These are phyloP conservation scores for Dicyrtoma fusca DNA, from an alignment of 2,888 invertebrate genomes.

Conservation along the genomic window DNA sequence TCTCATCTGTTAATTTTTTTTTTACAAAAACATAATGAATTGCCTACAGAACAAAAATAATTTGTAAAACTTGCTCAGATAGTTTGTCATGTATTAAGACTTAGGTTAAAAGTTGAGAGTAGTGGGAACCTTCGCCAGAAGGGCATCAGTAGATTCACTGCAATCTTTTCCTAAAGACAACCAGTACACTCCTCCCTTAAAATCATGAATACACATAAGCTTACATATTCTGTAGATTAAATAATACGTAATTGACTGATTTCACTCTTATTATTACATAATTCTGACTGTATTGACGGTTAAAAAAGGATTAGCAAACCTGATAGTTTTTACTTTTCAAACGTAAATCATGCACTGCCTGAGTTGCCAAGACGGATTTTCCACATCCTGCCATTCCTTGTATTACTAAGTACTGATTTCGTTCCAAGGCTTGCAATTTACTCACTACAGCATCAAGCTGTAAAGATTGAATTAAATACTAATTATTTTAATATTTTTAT, in stretches of 20 bases:
- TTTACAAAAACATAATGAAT: too few relatives aligned
- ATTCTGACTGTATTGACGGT: too few relatives aligned
- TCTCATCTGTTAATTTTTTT: conserved; percentile 43
- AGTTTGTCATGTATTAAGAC: too few relatives aligned
- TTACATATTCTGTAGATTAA: too few relatives aligned
- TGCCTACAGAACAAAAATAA: too few relatives aligned
- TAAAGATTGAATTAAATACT: conserved; percentile 38
- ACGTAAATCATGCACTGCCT: conserved; percentile 40
- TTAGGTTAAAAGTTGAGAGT: too few relatives aligned
- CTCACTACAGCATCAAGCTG: conserved; percentile 56
- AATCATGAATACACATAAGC: neutral
- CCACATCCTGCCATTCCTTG: conserved; percentile 79
- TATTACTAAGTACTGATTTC: conserved; percentile 67
- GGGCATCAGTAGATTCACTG: conserved; percentile 61
- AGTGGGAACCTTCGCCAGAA: conserved; percentile 61
- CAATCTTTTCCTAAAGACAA: conserved; percentile 61
- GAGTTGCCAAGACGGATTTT: conserved; percentile 70
- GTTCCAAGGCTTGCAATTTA: conserved; percentile 62
- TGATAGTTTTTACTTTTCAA: neutral
- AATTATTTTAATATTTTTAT: too few relatives aligned
- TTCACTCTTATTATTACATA: neutral
- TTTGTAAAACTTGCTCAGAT: too few relatives aligned
- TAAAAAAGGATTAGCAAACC: too few relatives aligned
- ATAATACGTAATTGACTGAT: neutral
- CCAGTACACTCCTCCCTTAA: conserved; percentile 62